These are phyloP conservation scores for Pocota personata DNA, from an alignment of 2,888 invertebrate species.

Conservation along the genomic window DNA sequence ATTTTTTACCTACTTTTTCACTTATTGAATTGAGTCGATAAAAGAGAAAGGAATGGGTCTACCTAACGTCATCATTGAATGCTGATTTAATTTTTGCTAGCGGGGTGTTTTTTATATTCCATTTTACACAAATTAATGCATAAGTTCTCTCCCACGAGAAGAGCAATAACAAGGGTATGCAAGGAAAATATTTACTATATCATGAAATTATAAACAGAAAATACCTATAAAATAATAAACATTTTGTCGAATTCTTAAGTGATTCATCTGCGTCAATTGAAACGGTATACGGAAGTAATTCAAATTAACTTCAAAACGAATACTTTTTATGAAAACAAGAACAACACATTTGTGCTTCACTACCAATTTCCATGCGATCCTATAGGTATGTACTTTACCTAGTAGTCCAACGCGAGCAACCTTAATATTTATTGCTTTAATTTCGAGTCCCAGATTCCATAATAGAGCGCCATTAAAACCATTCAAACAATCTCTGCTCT, in stretches of 20 bases:
- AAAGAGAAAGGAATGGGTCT: no score
- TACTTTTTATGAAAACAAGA: neutral
- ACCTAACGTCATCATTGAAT: no score
- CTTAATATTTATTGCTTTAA: slow-evolving; percentile 2
- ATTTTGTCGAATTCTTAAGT: neutral
- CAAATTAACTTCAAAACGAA: neutral
- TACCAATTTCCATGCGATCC: neutral
- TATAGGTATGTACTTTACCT: neutral
- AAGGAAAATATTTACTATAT: neutral
- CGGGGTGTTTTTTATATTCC: no score
- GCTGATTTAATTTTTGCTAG: no score
- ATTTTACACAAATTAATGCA: neutral
- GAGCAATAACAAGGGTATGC: neutral
- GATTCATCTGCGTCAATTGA: neutral
- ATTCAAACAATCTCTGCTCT: neutral
- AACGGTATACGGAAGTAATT: neutral
- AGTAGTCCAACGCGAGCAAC: neutral
- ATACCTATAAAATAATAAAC: neutral
- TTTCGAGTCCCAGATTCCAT: neutral
- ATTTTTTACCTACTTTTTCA: no score
- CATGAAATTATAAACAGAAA: neutral
- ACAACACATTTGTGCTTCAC: neutral
- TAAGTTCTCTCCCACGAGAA: neutral
- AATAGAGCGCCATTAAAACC: neutral
- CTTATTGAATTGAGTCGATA: no score